Evolutionary conservation across 2,888 invertebrate species (phyloP).

Genomic region (Hymenopus coronatus): DNA sequence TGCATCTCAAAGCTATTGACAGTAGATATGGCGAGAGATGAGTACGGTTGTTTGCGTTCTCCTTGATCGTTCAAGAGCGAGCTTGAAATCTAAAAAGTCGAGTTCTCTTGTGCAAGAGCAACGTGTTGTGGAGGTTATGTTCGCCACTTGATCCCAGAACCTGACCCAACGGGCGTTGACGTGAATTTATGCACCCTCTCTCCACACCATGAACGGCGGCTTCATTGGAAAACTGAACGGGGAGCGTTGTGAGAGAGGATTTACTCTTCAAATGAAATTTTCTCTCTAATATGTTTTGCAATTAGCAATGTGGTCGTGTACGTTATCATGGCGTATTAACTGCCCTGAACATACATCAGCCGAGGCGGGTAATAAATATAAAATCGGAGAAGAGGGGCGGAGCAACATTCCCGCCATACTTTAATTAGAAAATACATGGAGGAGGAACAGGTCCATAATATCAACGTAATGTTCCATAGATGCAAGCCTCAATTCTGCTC

Average conservation of each 20-base stretch:
- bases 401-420: not conserved
- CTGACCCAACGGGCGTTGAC: not conserved
- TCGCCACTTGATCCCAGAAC: not conserved
- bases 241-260: not conserved
- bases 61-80: not conserved
- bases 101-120: not conserved
- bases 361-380: not conserved
- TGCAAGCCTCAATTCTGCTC: not conserved
- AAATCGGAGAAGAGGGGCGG: not conserved
- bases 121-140: not conserved
- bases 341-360: not conserved
- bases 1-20: not conserved
- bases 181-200: slow-evolving; percentile 1
- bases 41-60: not conserved
- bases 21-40: not conserved
- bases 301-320: slow-evolving; percentile 1
- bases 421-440: not conserved
- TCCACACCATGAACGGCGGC: not conserved
- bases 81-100: not conserved
- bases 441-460: not conserved
- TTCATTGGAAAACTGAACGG: not conserved
- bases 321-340: not conserved
- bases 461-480: not conserved
- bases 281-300: slow-evolving; percentile 12
- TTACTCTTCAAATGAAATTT: slow-evolving; percentile 16